Evolutionary conservation across 2,113 vertebrate genomes (phyloP).

Genomic region (Mormyrus iriodes): DNA sequence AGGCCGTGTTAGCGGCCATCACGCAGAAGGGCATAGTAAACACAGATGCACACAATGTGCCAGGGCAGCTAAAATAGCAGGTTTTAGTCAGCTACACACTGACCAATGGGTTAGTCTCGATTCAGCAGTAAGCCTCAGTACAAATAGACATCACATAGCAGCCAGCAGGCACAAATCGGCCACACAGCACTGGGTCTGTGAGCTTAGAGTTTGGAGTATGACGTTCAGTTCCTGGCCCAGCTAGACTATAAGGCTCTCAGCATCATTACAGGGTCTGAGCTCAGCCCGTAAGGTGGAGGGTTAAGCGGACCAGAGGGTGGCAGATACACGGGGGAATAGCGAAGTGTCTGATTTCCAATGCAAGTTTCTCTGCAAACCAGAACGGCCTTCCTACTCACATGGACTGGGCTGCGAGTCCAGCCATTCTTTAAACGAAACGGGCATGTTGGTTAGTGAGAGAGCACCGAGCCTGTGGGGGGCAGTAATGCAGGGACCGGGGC

Average conservation of each 20-base stretch:
- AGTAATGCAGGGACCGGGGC: too few relatives aligned
- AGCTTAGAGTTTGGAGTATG: too few relatives aligned
- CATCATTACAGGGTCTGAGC: too few relatives aligned
- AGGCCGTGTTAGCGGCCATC: too few relatives aligned
- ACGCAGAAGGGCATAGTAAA: background rate
- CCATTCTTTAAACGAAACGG: conserved; percentile 46
- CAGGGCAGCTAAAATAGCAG: background rate
- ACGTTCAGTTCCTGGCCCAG: too few relatives aligned
- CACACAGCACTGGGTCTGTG: too few relatives aligned
- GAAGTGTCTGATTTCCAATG: background rate
- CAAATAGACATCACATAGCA: background rate
- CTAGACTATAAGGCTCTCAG: too few relatives aligned
- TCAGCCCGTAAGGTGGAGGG: background rate
- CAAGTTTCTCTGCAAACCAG: conserved; percentile 19
- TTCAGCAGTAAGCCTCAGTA: background rate
- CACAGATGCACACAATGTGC: background rate
- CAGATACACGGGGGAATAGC: too few relatives aligned
- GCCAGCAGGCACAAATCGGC: too few relatives aligned
- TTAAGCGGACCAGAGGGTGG: background rate
- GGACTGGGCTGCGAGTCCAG: conserved; percentile 28
- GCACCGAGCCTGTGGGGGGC: background rate
- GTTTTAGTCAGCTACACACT: background rate
- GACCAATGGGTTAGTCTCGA: background rate
- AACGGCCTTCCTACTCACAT: conserved; percentile 44
- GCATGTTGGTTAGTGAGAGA: background rate